Evolutionary conservation across 2,113 vertebrate genomes (phyloP).

Genomic region (Takifugu flavidus): DNA sequence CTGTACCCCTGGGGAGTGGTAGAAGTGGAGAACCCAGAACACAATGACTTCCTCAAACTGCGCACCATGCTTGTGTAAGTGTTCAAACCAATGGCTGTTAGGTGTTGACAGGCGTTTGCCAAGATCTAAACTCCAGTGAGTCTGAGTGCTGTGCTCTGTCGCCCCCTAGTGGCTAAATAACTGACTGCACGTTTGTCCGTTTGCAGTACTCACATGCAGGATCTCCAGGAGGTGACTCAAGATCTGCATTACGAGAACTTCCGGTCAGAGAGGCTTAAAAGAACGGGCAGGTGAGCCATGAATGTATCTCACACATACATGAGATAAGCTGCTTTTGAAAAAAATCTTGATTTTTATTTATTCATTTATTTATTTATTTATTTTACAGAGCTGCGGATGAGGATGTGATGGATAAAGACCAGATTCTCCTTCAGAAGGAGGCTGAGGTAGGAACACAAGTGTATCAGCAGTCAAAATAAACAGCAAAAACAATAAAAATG

Average conservation of each 20-base stretch:
- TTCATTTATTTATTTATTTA: slow-evolving; percentile 3
- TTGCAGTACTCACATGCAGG: slow-evolving; percentile 86
- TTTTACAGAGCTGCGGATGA: slow-evolving; percentile 82
- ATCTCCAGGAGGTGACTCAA: slow-evolving; percentile 87
- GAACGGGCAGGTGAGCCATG: slow-evolving; percentile 78
- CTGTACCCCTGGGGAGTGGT: slow-evolving; percentile 84
- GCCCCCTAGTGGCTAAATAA: slow-evolving; percentile 45
- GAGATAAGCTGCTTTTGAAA: background rate
- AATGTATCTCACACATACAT: background rate
- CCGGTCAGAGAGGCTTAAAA: slow-evolving; percentile 88
- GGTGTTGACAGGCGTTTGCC: background rate
- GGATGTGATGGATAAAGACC: slow-evolving; percentile 88
- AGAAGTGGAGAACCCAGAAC: slow-evolving; percentile 89
- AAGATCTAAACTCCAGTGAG: background rate
- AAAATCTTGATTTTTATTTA: background rate
- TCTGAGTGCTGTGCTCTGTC: slow-evolving; percentile 12
- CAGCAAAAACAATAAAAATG: too few species aligned
- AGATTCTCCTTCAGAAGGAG: slow-evolving; percentile 91
- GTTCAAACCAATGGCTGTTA: background rate
- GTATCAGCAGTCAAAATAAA: background rate
- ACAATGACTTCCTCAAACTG: slow-evolving; percentile 90
- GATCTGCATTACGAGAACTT: slow-evolving; percentile 90
- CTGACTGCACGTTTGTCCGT: slow-evolving; percentile 11
- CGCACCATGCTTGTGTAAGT: slow-evolving; percentile 83
- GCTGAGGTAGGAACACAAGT: slow-evolving; percentile 79